phyloP scores from a whole-genome alignment of 2,797 vertebrate species.

The Darevskia nairensis region DNA sequence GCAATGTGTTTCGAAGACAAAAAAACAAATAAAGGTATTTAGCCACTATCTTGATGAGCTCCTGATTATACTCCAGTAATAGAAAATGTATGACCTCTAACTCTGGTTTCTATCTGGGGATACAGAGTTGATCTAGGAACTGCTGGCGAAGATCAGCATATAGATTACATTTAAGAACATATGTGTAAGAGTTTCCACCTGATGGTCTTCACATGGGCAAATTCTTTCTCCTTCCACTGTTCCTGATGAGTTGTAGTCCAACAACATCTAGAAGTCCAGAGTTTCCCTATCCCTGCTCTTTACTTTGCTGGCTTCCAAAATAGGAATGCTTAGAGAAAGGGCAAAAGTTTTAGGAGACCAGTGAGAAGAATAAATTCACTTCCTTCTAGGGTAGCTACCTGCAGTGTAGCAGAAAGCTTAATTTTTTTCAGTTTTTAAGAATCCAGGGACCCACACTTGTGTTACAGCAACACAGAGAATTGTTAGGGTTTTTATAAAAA shows the following conservation, averaged over 20 bases:
- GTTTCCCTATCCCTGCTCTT: neutral
- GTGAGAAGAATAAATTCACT: constrained; percentile 31
- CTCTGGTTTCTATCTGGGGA: no score
- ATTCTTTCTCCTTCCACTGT: no score
- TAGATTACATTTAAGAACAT: no score
- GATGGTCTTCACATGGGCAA: no score
- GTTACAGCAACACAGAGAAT: constrained; percentile 3
- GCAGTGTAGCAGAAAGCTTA: constrained; percentile 7
- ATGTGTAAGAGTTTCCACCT: no score
- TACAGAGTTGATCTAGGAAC: no score
- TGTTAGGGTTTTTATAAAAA: neutral
- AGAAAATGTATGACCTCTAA: no score
- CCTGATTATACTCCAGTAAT: no score
- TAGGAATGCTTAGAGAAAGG: neutral
- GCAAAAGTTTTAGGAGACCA: constrained; percentile 16
- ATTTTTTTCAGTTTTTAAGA: neutral
- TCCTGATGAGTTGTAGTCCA: neutral
- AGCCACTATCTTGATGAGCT: no score
- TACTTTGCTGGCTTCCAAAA: neutral
- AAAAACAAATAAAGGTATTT: no score
- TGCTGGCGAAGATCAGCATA: no score
- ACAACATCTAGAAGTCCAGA: neutral
- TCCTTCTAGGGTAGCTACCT: constrained; percentile 9
- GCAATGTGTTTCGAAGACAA: no score
- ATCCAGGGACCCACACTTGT: neutral